Evolutionary conservation across 1,140 invertebrate genomes (phyloP), one percentile per base, ranked within the genome.

Genomic region (Oppia nitens): DNA sequence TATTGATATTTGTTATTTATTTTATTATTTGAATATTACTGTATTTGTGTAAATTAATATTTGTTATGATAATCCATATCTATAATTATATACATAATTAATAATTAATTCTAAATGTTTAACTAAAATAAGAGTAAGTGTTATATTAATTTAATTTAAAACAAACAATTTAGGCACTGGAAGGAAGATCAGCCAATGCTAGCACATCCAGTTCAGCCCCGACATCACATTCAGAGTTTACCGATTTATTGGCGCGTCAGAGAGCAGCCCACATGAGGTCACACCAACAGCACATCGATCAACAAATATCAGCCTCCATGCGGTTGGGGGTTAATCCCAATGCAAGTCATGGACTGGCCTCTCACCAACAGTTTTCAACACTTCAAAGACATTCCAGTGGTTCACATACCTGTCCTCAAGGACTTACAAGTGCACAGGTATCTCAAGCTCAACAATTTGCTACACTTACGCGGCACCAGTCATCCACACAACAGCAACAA

Each of bases 171-270:
- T n/a, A n/a, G 32, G 32, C 32, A 40, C 6, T 40, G 32, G 32
- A 40, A 40, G 32, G 32, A 6, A n/a, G n/a, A n/a, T n/a, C n/a
- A n/a, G 32, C 32, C 6, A 6, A 17, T 40, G 6, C 32, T 6
- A 58, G 29, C 28, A 50, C 48, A 12, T 17, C 21, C 21, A 51
- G 47, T 24, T 47, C 59, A 11, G 53, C 59, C 17, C 50, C 52
- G 20, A 47, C 64, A 12, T 62, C 64, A 27, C 63, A 61, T 20
- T 61, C 63, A 17, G 63, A 64, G 56, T 64, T 64, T 48, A 60
- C 60, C 50, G 63, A 64, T 57, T 11, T 52, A 21, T 28, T n/a
- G 17, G 48, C 48, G 11, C 24, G 32, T n/a, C 28, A 12, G 32
- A 54, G n/a, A 29, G 14, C 17, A 12, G 20, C 45, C 59, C 47